A percentile compares a stretch with the other conserved stretches of the same genome.
Evolutionary conservation across 2,888 invertebrate species (phyloP).

Genomic region (Cephonodes hylas): DNA sequence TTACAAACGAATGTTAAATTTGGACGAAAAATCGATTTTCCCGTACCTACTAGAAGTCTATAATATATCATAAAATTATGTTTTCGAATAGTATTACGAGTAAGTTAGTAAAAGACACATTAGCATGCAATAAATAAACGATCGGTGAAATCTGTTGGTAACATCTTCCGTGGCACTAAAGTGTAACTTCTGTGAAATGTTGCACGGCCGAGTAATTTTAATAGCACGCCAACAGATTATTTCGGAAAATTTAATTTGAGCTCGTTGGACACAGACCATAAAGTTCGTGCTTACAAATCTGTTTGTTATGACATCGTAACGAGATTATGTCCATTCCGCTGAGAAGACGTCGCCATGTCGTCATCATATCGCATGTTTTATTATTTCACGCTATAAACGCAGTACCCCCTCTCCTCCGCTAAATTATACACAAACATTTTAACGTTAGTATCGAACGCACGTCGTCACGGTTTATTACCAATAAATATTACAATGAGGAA

Average conservation of each 20-base stretch:
- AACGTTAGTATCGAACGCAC: slow-evolving; percentile 57
- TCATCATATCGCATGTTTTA: slow-evolving; percentile 72
- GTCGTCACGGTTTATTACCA: slow-evolving; percentile 57
- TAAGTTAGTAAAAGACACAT: no score
- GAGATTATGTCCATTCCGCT: slow-evolving; percentile 77
- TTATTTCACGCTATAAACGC: slow-evolving; percentile 71
- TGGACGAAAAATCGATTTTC: no score
- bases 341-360: slow-evolving; percentile 72
- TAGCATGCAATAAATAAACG: neutral
- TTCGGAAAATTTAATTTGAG: slow-evolving; percentile 81
- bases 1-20: no score
- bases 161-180: slow-evolving; percentile 50
- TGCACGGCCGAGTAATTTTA: slow-evolving; percentile 76
- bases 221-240: slow-evolving; percentile 77
- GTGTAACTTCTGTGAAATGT: slow-evolving; percentile 49
- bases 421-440: slow-evolving; percentile 67
- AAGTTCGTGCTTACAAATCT: slow-evolving; percentile 81
- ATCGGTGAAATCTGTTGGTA: slow-evolving; percentile 22
- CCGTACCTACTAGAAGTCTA: no score
- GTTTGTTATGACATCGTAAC: slow-evolving; percentile 81
- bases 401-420: slow-evolving; percentile 41
- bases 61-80: neutral
- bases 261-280: slow-evolving; percentile 80
- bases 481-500: slow-evolving; percentile 61
- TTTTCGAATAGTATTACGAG: no score